These are phyloP conservation scores for Xestia sexstrigata DNA, from an alignment of 2,888 invertebrate species.

Conservation along the genomic window DNA sequence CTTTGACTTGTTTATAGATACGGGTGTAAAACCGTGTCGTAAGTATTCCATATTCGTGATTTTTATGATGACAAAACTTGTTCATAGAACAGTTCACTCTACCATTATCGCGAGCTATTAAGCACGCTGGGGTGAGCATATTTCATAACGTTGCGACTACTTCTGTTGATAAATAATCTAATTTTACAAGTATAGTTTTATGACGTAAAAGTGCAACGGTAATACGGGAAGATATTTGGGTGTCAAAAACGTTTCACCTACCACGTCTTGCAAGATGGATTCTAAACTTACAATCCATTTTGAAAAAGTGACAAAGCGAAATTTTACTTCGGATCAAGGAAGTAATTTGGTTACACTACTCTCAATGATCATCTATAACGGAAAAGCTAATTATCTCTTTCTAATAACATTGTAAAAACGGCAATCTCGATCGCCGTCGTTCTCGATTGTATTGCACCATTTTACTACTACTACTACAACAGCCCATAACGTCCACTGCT, in stretches of 20 bases:
- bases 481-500: too few relatives aligned
- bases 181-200: constrained; percentile 68
- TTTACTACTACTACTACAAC: too few relatives aligned
- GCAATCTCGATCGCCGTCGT: too few relatives aligned
- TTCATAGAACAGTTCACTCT: background rate
- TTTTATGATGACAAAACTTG: background rate
- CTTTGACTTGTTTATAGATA: too few relatives aligned
- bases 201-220: constrained; percentile 51
- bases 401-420: background rate
- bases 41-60: background rate
- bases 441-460: too few relatives aligned
- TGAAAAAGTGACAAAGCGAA: background rate
- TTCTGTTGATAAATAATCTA: constrained; percentile 56
- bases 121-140: background rate
- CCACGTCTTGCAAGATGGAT: too few relatives aligned
- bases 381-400: background rate
- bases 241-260: background rate
- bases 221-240: constrained; percentile 46
- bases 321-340: background rate
- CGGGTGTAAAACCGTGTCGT: background rate
- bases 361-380: too few relatives aligned
- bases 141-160: constrained; percentile 17
- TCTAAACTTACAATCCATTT: too few relatives aligned
- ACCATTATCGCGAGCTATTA: background rate
- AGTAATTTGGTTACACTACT: background rate